Base-by-base conservation (phyloP, 2,113 vertebrate genomes). In the Strix aluco region DNA sequence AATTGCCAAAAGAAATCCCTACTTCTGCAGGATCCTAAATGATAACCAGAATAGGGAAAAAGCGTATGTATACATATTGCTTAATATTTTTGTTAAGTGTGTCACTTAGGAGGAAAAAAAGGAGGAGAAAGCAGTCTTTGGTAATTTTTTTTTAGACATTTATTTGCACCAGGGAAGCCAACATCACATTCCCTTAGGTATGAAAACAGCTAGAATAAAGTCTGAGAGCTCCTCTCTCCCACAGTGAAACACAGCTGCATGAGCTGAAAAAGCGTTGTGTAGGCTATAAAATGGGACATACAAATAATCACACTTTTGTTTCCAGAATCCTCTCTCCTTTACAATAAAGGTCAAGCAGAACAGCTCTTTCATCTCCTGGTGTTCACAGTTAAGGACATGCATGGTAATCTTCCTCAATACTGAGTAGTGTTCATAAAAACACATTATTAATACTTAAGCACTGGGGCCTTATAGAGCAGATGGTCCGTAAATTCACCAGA, bases 401-500 rank as follows among this genome's bases (percentile, higher is more conserved):
- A 88, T 36, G 75, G 71, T 91, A 95, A 97, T 97, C 91, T 98
- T 93, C 82, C 71, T 93, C 86, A 74, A 40, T 78, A 92, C 71
- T 57, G 84, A 93, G 62, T 49, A 81, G 75, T 59, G 67, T 93
- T 94, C 88, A 93, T 95, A 79, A 96, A 97, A 96, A 57, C 86
- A 93, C 66, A 93, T 96, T 93, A 92, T 93, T 97, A 95, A 91
- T 93, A 85, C 92, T 96, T 96, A 94, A 94, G 87, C 86, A 85
- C 77, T 69, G 47, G 72, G 80, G 90, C 85, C 88, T 96, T 88
- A 81, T 15, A 66, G 82, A 92, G 75, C 95, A 94, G 90, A 94
- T 97, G 85, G 92, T 72, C 88, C 25, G 40, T 96, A 97, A 97
- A 98, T 95, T 95, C 85, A 96, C 94, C 94, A 91, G 91, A 92